Conservation (phyloP, 2,888 invertebrate genomes). For the Caenorhabditis auriculariae region DNA sequence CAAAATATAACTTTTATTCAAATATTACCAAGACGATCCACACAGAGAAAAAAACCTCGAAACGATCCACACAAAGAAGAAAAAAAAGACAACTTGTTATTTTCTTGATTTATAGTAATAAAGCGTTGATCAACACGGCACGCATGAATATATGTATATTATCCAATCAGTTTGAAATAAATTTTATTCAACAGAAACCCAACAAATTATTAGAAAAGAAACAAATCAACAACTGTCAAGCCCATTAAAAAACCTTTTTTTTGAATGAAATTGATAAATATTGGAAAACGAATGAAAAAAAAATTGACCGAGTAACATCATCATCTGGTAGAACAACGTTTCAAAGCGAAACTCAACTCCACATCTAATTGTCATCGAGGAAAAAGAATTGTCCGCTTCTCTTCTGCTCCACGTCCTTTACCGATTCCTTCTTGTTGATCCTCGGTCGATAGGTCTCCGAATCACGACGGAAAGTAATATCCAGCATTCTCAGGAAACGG, state of each 20-base stretch:
- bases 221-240: background rate
- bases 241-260: background rate
- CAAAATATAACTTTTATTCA: background rate
- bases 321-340: background rate
- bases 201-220: too few species aligned
- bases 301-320: background rate
- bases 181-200: too few species aligned
- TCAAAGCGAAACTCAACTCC: background rate
- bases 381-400: conserved; percentile 97
- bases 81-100: too few species aligned
- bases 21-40: background rate
- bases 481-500: conserved; percentile 86
- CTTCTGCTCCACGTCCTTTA: conserved; percentile 98
- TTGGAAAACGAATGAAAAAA: background rate
- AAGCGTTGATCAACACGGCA: too few species aligned
- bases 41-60: background rate
- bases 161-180: too few species aligned
- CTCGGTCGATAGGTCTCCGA: conserved; percentile 97
- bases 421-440: conserved; percentile 93
- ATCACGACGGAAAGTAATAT: conserved; percentile 96
- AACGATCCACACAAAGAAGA: too few species aligned
- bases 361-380: conserved; percentile 79
- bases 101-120: too few species aligned
- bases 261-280: background rate
- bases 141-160: too few species aligned